Conservation (phyloP, 92 coral and sea anemone species). For the Palythoa heliodiscus region DNA sequence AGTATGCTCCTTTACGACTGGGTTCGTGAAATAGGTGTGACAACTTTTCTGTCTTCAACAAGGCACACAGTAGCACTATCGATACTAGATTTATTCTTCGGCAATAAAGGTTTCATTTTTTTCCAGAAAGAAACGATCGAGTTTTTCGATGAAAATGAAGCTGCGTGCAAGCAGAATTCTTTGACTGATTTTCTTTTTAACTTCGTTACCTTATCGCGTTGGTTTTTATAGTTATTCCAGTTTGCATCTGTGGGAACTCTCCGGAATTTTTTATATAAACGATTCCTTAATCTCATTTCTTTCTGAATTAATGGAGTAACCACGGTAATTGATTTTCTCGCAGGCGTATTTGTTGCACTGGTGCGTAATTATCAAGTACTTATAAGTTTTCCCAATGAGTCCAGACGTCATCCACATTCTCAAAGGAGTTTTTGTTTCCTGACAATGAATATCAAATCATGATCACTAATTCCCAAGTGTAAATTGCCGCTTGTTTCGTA, state of each 20-base stretch:
- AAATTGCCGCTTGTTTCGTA: slow-evolving; percentile 55
- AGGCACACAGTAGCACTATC: slow-evolving; percentile 46
- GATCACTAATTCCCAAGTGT: slow-evolving; percentile 61
- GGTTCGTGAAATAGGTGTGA: slow-evolving; percentile 39
- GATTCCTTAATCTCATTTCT: slow-evolving; percentile 54
- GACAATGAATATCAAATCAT: slow-evolving; percentile 56
- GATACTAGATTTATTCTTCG: slow-evolving; percentile 42
- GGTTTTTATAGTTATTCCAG: slow-evolving; percentile 55
- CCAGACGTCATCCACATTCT: slow-evolving; percentile 56
- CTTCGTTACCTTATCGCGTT: slow-evolving; percentile 60
- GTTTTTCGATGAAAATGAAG: slow-evolving; percentile 39
- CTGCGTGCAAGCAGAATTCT: slow-evolving; percentile 52
- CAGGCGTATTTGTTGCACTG: slow-evolving; percentile 41
- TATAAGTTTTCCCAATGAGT: slow-evolving; percentile 49
- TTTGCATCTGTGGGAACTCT: slow-evolving; percentile 45
- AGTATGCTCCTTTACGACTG: background rate
- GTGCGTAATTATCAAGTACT: slow-evolving; percentile 46
- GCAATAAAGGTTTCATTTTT: slow-evolving; percentile 57
- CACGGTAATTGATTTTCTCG: slow-evolving; percentile 49
- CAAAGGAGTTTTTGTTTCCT: slow-evolving; percentile 58
- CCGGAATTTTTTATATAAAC: slow-evolving; percentile 62
- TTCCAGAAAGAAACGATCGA: slow-evolving; percentile 56
- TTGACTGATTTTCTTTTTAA: slow-evolving; percentile 56
- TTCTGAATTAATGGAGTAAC: slow-evolving; percentile 50
- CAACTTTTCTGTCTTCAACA: slow-evolving; percentile 52